Evolutionary conservation across 1,140 invertebrate species (phyloP).

Genomic region (Scaptomyza hsui): DNA sequence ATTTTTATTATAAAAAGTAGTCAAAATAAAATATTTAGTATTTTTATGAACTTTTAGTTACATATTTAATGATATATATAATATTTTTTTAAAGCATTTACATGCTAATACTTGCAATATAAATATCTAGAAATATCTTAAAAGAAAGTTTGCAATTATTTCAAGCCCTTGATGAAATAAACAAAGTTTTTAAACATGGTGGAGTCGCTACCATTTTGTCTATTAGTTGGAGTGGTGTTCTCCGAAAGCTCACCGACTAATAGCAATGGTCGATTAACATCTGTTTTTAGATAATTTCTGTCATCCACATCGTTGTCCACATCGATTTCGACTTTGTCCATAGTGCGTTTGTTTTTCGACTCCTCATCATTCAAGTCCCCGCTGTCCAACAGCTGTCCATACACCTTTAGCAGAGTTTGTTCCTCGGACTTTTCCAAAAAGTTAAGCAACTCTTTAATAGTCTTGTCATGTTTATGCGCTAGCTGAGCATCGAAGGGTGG

Average conservation of each 20-base stretch:
- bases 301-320: not conserved
- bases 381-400: conserved; percentile 44
- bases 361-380: conserved; percentile 22
- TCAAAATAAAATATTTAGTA: too few species aligned
- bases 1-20: too few species aligned
- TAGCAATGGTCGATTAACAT: conserved; percentile 19
- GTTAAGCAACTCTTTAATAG: conserved; percentile 55
- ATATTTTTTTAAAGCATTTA: too few species aligned
- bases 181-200: conserved; percentile 47
- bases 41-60: too few species aligned
- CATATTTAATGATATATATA: too few species aligned
- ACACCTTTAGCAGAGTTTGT: conserved; percentile 54
- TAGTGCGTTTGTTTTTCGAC: conserved; percentile 15
- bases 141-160: conserved; percentile 26
- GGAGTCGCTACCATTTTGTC: conserved; percentile 1
- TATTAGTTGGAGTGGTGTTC: not conserved
- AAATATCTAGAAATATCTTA: too few species aligned
- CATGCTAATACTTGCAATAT: too few species aligned
- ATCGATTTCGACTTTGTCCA: conserved; percentile 26
- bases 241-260: conserved; percentile 25
- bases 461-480: conserved; percentile 63
- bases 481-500: conserved; percentile 56
- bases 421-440: conserved; percentile 61
- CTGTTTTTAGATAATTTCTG: not conserved
- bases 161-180: conserved; percentile 61